These are phyloP conservation scores for Sciurus niger DNA, from an alignment of 2,113 vertebrate genomes.

Conservation along the genomic window DNA sequence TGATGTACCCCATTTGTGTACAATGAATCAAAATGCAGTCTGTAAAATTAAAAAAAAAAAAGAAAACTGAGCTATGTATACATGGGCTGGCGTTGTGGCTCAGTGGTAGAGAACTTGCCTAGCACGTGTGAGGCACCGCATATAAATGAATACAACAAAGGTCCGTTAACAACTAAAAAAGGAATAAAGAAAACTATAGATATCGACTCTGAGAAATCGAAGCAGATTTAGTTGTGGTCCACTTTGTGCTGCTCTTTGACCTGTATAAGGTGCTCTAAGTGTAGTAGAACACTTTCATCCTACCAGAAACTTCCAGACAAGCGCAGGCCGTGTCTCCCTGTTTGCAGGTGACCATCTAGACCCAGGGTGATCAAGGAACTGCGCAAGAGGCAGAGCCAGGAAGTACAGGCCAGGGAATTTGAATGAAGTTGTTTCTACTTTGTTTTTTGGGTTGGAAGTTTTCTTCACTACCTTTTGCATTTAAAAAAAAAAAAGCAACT, in stretches of 20 bases:
- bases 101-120: no score
- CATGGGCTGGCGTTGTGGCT: no score
- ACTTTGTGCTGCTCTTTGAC: not conserved
- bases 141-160: no score
- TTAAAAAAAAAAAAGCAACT: not conserved
- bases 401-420: not conserved
- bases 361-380: not conserved
- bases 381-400: not conserved
- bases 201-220: not conserved
- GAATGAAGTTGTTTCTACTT: not conserved
- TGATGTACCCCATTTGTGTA: no score
- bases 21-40: no score
- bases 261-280: not conserved
- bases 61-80: no score
- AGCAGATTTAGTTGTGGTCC: not conserved
- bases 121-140: no score
- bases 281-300: not conserved
- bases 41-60: no score
- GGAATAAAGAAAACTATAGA: no score
- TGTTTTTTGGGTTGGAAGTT: not conserved
- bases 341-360: not conserved
- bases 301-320: not conserved
- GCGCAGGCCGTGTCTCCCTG: no score
- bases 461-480: conserved; percentile 22
- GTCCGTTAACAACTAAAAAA: no score